Evolutionary conservation across 1,140 invertebrate species (phyloP), one percentile per base, ranked within the genome.

Genomic region (Araneus ventricosus): DNA sequence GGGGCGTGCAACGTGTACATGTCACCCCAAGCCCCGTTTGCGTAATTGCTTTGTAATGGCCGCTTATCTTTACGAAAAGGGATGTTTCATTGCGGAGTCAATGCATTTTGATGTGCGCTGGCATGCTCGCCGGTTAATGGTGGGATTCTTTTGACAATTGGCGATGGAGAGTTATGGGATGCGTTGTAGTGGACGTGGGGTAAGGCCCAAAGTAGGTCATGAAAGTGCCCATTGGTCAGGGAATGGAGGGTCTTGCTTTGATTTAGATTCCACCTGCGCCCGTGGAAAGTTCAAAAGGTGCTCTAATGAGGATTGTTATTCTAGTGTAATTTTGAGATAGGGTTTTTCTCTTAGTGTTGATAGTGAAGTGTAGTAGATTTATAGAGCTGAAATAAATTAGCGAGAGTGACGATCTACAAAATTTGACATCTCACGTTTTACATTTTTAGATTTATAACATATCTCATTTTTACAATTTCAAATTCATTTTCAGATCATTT

Each of bases 1-100:
- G 30, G 70, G 70, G 70, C 70, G 70, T 75, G 34, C 70, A 75
- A 22, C 34, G 30, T 75, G 67, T 75, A 37, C 70, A 75, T 75
- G 70, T 75, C 70, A 75, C 30, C 70, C 30, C 22, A n/a, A n/a
- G 6, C 70, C 70, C 17, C 34, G 70, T 82, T 82, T 27, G 41
- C 41, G 80, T 82, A 82, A 82, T 82, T 82, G 80, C 80, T 82
- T 82, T 82, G 80, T 82, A 52, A 82, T 82, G 80, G 80, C 39
- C 39, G 80, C 80, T 82, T 82, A 82, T 82, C 80, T 52, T 52
- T n/a, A 6, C 7, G 27, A 8, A 41, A 14, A 82, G 39, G 80
- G 70, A 63, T 63, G 80, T 41, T 24, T 7, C 30, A n/a, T 82
- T 45, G n/a, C 4, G 10, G 30, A 52, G 80, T 41, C 80, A 82